A percentile compares a stretch with the other conserved stretches of the same genome.
These are phyloP conservation scores for Agrochola litura DNA, from an alignment of 2,888 invertebrate species.

Conservation along the genomic window DNA sequence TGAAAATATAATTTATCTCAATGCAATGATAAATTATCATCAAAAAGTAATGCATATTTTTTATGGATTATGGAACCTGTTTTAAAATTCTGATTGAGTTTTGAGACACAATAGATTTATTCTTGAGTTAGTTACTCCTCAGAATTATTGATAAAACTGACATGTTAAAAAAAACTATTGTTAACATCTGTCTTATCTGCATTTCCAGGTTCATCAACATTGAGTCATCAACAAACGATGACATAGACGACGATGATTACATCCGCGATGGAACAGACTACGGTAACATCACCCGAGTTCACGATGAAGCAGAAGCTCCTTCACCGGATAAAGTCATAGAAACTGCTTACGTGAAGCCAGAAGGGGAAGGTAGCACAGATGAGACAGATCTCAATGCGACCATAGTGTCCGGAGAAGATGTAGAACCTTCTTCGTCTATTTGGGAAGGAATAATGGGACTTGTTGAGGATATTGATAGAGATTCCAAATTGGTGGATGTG, in stretches of 20 bases:
- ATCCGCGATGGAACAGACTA: slow-evolving; percentile 87
- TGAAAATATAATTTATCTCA: neutral
- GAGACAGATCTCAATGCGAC: slow-evolving; percentile 84
- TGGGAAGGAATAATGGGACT: slow-evolving; percentile 87
- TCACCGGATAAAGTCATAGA: slow-evolving; percentile 76
- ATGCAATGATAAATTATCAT: neutral
- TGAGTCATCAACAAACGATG: slow-evolving; percentile 92
- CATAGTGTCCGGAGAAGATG: slow-evolving; percentile 79
- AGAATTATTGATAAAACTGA: neutral
- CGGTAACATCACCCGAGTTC: slow-evolving; percentile 83
- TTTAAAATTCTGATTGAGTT: no score
- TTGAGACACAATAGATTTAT: neutral
- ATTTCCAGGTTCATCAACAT: slow-evolving; percentile 91
- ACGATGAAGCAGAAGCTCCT: slow-evolving; percentile 75
- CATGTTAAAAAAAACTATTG: neutral
- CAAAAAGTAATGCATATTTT: neutral
- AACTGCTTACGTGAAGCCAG: slow-evolving; percentile 78
- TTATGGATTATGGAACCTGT: slow-evolving; percentile 11
- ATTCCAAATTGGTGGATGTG: slow-evolving; percentile 81
- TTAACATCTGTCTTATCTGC: neutral
- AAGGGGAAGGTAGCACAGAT: slow-evolving; percentile 75
- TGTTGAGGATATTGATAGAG: slow-evolving; percentile 83
- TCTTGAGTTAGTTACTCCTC: neutral
- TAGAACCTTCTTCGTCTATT: slow-evolving; percentile 80
- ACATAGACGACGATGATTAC: slow-evolving; percentile 90